Conservation (phyloP, 2,888 invertebrate genomes). For the Drosophila vallismaia region DNA sequence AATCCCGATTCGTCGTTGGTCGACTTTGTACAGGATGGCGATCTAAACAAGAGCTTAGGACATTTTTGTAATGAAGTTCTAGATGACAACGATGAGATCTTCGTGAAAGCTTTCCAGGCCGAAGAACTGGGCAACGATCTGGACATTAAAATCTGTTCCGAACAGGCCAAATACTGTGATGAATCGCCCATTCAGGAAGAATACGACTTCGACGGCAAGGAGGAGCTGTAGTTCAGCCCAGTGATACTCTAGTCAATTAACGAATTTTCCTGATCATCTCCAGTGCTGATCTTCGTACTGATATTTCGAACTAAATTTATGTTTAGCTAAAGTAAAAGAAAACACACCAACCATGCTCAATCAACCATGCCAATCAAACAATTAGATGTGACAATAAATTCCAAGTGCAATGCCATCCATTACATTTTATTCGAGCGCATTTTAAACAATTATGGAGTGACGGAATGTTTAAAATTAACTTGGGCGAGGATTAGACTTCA, state of each 20-base stretch:
- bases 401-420: constrained; percentile 51
- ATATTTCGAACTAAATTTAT: constrained; percentile 40
- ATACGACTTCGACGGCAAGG: constrained; percentile 80
- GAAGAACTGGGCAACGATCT: constrained; percentile 82
- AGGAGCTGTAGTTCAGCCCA: constrained; percentile 79
- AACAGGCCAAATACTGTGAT: constrained; percentile 84
- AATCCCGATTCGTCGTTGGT: constrained; percentile 90
- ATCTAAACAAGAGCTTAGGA: constrained; percentile 93
- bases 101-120: constrained; percentile 81
- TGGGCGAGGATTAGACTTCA: background rate
- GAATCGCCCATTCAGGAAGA: constrained; percentile 82
- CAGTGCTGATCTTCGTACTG: constrained; percentile 35
- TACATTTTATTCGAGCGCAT: constrained; percentile 31
- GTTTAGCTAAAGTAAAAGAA: constrained; percentile 29
- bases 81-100: constrained; percentile 82
- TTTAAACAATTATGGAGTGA: background rate
- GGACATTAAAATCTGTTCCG: constrained; percentile 85
- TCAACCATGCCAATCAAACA: constrained; percentile 22
- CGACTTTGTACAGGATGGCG: constrained; percentile 92
- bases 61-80: constrained; percentile 86
- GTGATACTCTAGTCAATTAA: constrained; percentile 28
- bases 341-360: constrained; percentile 1
- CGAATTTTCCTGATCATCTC: constrained; percentile 54
- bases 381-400: constrained; percentile 59
- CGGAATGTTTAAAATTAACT: background rate